Percentiles rank a stretch among this genome's conserved stretches.
Evolutionary conservation across 2,888 invertebrate species (phyloP).

Genomic region (Notocelia uddmanniana): DNA sequence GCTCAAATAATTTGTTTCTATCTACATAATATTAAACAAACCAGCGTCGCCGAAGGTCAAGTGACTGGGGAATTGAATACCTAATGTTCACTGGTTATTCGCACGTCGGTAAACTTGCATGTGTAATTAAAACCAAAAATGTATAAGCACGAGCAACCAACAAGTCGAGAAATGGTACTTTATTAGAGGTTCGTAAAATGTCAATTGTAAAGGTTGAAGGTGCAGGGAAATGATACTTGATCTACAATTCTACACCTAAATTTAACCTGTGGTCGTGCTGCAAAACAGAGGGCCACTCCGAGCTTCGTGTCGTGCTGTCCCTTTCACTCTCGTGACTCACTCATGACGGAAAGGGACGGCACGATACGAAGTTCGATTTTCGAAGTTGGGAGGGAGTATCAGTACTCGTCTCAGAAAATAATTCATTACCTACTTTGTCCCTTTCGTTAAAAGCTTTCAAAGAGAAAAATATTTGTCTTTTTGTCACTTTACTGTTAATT

Average conservation of each 20-base stretch:
- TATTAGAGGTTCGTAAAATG: neutral
- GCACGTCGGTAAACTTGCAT: slow-evolving; percentile 37
- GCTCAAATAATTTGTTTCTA: slow-evolving; percentile 25
- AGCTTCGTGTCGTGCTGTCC: too few relatives aligned
- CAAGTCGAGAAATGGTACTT: neutral
- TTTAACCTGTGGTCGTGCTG: neutral
- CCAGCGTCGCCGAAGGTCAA: slow-evolving; percentile 33
- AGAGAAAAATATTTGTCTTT: neutral
- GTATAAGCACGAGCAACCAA: neutral
- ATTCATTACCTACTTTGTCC: neutral
- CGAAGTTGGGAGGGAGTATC: too few relatives aligned
- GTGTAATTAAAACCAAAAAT: slow-evolving; percentile 31
- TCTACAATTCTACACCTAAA: neutral
- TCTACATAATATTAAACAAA: neutral
- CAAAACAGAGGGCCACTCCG: too few relatives aligned
- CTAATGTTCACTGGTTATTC: slow-evolving; percentile 35
- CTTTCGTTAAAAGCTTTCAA: neutral
- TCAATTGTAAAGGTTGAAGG: neutral
- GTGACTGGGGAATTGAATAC: slow-evolving; percentile 43
- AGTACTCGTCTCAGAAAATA: too few relatives aligned
- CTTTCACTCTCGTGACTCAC: too few relatives aligned
- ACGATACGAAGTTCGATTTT: too few relatives aligned
- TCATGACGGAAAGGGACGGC: too few relatives aligned
- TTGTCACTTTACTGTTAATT: neutral
- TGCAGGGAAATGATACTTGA: too few relatives aligned